Base-by-base conservation (phyloP, 2,797 vertebrate species). In the Sebastes wilsoni region DNA sequence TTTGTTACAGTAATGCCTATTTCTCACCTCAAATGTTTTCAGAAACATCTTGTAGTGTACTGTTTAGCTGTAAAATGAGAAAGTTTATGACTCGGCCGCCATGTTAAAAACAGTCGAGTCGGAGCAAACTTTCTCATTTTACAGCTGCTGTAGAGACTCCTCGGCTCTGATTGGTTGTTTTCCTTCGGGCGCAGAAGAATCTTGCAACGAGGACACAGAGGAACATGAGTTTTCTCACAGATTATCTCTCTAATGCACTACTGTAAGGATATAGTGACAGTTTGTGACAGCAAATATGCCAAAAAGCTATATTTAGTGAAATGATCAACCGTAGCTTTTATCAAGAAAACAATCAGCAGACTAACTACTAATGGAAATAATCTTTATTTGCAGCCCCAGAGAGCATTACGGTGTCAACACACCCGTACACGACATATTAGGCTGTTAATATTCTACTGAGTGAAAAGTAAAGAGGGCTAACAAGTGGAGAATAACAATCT, bases 51-150 rank as follows among this genome's bases (percentile, higher is more conserved):
- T 46, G 38, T 46, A 46, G 38, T 46, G 38, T 46, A 6, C 38
- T 46, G 6, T 46, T 46, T 18, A 46, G 38, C 14, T 46, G 42
- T 46, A 7, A 46, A 46, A 42, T 16, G 5, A 42, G 38, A 42
- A 42, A 0, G 14, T 42, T 42, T 42, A 14, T 42, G 38, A 14
- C 38, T 14, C 38, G 38, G 0, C 38, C 0, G 6, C 0, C 1
- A 0, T 42, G 38, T 16, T 42, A 2, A 42, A 42, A 42, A 42
- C 38, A 6, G 38, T 42, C 14, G 38, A 42, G 38, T 2, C 38
- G 2, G 38, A 42, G 14, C 38, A 42, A 42, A 42, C 38, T 42
- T 38, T 38, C 38, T 42, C 1, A 42, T 42, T 42, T 42, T 42
- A 42, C 49, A 52, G 42, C 42, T n/a, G 49, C 42, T 46, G 42